A percentile compares a stretch with the other conserved stretches of the same genome.
Evolutionary conservation across 2,888 invertebrate species (phyloP).

Genomic region (Cybosia mesomella): DNA sequence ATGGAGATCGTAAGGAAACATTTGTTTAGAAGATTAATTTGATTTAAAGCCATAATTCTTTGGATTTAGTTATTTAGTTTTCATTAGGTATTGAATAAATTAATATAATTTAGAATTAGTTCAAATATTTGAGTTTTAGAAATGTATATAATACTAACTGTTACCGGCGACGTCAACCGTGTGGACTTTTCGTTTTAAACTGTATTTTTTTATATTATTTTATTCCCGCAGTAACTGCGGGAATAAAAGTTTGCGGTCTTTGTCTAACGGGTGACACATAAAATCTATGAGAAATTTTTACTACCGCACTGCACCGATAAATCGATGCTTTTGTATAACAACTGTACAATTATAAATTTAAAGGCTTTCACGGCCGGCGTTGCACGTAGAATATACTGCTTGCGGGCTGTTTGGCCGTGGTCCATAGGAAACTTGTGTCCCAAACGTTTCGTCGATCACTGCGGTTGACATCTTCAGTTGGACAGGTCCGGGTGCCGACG

Average conservation of each 20-base stretch:
- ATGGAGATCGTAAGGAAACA: conserved; percentile 18
- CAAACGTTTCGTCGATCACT: too few species aligned
- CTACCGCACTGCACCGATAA: too few species aligned
- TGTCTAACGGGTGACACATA: too few species aligned
- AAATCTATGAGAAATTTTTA: too few species aligned
- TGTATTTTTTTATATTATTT: not conserved
- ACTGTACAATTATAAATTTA: too few species aligned
- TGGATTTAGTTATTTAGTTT: conserved; percentile 22
- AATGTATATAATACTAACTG: not conserved
- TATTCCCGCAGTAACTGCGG: not conserved
- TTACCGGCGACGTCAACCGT: not conserved
- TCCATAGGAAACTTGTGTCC: too few species aligned
- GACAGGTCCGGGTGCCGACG: too few species aligned
- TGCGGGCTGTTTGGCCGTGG: too few species aligned
- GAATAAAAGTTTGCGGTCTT: not conserved
- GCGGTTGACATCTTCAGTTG: too few species aligned
- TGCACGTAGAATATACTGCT: too few species aligned
- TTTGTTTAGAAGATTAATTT: conserved; percentile 32
- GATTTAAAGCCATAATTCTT: conserved; percentile 13
- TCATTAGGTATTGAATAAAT: conserved; percentile 28
- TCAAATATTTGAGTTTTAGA: conserved; percentile 3
- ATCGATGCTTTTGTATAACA: too few species aligned
- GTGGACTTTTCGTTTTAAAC: not conserved
- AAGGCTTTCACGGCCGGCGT: too few species aligned
- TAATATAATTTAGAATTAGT: conserved; percentile 15